Evolutionary conservation across 2,113 vertebrate genomes (phyloP).

Genomic region (Pica pica): DNA sequence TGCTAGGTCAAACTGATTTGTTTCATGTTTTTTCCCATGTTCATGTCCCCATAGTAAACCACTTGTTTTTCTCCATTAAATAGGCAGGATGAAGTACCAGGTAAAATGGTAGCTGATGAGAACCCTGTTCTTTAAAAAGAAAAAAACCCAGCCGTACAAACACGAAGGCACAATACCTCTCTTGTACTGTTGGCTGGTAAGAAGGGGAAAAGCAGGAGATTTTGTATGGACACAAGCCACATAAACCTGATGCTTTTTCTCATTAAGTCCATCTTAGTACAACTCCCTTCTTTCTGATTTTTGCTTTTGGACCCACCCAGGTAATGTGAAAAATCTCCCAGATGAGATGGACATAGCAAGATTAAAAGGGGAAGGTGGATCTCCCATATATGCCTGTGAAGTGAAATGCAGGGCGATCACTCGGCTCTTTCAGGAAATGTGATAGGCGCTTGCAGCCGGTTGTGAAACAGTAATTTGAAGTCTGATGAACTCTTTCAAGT

Average conservation of each 20-base stretch:
- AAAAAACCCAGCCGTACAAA: not conserved
- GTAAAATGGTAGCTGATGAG: not conserved
- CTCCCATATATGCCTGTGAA: not conserved
- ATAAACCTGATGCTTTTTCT: not conserved
- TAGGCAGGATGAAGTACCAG: not conserved
- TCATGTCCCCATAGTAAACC: not conserved
- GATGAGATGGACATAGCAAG: not conserved
- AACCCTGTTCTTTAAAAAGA: not conserved
- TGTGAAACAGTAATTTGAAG: conserved; percentile 73
- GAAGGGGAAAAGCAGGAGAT: not conserved
- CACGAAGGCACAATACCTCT: not conserved
- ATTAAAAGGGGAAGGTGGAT: not conserved
- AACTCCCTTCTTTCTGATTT: not conserved
- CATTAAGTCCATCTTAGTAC: not conserved
- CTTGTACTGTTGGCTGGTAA: not conserved
- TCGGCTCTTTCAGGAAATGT: conserved; percentile 3
- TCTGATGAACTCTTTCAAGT: conserved; percentile 78
- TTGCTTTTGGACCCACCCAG: not conserved
- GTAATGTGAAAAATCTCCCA: not conserved
- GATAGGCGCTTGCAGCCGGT: conserved; percentile 47
- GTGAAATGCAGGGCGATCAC: not conserved
- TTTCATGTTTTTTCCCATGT: not conserved
- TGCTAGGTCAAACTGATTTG: not conserved
- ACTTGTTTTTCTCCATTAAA: not conserved
- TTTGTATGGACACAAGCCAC: not conserved